These are phyloP conservation scores for Drosophila antonietae DNA, from an alignment of 2,888 invertebrate genomes.

Conservation along the genomic window DNA sequence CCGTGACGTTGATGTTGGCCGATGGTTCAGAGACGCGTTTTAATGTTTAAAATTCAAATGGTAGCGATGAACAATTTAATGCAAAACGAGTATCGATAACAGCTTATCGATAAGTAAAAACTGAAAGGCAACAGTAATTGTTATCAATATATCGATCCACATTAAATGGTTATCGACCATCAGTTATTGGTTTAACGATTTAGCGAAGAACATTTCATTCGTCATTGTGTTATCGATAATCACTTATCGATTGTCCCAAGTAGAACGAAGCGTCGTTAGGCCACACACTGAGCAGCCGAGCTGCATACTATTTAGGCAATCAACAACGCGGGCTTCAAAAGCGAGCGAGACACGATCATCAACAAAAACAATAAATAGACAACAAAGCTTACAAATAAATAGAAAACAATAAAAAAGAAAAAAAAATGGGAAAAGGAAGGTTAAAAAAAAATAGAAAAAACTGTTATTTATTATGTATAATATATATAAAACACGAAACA, in stretches of 20 bases:
- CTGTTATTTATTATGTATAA: conserved; percentile 59
- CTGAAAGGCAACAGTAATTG: neutral
- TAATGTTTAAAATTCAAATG: conserved; percentile 87
- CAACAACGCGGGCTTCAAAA: conserved; percentile 69
- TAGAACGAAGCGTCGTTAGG: conserved; percentile 45
- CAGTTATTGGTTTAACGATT: conserved; percentile 2
- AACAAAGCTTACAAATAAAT: conserved; percentile 27
- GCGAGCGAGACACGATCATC: conserved; percentile 47
- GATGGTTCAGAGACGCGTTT: conserved; percentile 97
- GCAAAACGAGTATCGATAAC: conserved; percentile 15
- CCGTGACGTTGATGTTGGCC: conserved; percentile 96
- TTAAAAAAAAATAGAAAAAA: conserved; percentile 9
- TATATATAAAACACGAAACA: conserved; percentile 14
- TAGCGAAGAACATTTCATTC: conserved; percentile 3
- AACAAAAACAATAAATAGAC: conserved; percentile 44
- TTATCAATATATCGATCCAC: conserved; percentile 7
- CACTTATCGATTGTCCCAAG: conserved; percentile 22
- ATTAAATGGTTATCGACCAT: neutral
- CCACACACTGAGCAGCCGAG: conserved; percentile 61
- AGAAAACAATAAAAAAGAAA: conserved; percentile 16
- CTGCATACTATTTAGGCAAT: conserved; percentile 70
- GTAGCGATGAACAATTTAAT: conserved; percentile 17
- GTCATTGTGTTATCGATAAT: conserved; percentile 9
- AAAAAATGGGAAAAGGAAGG: neutral
- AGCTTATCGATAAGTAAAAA: conserved; percentile 7